Base-by-base conservation (phyloP, 1,140 invertebrate species). In the Aphidius gifuensis region DNA sequence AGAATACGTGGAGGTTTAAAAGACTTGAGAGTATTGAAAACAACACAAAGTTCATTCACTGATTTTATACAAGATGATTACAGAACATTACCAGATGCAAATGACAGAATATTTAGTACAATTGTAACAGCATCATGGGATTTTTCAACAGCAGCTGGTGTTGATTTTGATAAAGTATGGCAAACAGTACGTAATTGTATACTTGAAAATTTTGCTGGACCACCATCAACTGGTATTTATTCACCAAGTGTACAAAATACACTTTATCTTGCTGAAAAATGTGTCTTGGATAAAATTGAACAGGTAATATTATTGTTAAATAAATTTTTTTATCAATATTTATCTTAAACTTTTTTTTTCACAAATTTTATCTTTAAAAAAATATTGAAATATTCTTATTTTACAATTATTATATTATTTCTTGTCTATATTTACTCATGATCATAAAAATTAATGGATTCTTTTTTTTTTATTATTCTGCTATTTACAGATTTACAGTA, bases 171-270 rank as follows among this genome's bases (percentile, higher is more conserved):
- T 67, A 76, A 80, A 7, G 84, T 84, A 5, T 90, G 88, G 87
- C 70, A 85, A 23, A 84, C 79, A 0, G 88, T 92, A 0, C 86
- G 86, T 64, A 83, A 88, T 45, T 85, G 85, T 40, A 88, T 92
- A 38, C 70, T 91, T 11, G 84, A 88, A 48, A 87, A 88, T 68
- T 91, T 91, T 74, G 88, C 90, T 16, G 90, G 90, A 0, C 84
- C 87, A 54, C 82, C 87, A 4, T 83, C 85, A 51, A 82, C 74
- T 3, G 89, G 89, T 21, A 76, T 90, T 6, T 84, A 85, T 62
- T 91, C 90, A 3, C 88, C 89, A 3, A 89, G 87, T 2, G 90
- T 92, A 0, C 90, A 92, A 72, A 85, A 91, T 66, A 91, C 90
- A 0, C 71, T 91, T 9, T 91, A 90, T 70, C 77, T 89, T 11